Conservation (phyloP, 2,888 invertebrate genomes). For the Thymelicus lineola region DNA sequence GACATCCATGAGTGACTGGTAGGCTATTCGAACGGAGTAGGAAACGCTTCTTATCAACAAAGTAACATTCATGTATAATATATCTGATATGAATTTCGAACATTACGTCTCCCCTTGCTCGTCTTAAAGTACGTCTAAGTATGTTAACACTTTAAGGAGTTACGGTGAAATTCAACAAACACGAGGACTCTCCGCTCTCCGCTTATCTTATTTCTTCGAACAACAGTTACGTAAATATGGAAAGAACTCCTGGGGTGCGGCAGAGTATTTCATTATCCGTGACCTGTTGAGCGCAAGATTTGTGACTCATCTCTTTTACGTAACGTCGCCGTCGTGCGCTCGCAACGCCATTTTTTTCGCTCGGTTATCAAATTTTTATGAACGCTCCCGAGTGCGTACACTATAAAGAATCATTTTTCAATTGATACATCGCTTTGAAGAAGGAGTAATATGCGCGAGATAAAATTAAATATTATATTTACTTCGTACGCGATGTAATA, state of each 20-base stretch:
- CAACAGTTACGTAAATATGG: slow-evolving; percentile 77
- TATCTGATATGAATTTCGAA: slow-evolving; percentile 81
- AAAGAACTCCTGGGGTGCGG: slow-evolving; percentile 69
- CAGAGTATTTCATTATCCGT: slow-evolving; percentile 77
- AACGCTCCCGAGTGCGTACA: slow-evolving; percentile 36
- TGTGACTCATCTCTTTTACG: slow-evolving; percentile 70
- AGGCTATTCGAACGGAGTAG: slow-evolving; percentile 59
- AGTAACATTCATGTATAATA: slow-evolving; percentile 57
- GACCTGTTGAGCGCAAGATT: slow-evolving; percentile 81
- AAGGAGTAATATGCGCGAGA: slow-evolving; percentile 16
- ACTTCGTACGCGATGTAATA: slow-evolving; percentile 22
- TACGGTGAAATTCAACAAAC: slow-evolving; percentile 66
- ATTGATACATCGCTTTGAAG: slow-evolving; percentile 33
- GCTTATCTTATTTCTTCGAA: slow-evolving; percentile 72
- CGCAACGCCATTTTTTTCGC: slow-evolving; percentile 49
- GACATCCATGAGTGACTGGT: slow-evolving; percentile 59
- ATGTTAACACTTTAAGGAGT: slow-evolving; percentile 70
- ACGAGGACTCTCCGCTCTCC: slow-evolving; percentile 62
- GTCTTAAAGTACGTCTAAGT: slow-evolving; percentile 61
- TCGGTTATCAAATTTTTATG: slow-evolving; percentile 52
- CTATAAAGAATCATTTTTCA: slow-evolving; percentile 28
- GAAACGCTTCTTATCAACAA: slow-evolving; percentile 63
- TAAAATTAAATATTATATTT: slow-evolving; percentile 29
- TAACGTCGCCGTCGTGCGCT: slow-evolving; percentile 51
- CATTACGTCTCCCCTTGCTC: slow-evolving; percentile 66